These are phyloP conservation scores for Zonitis immaculata DNA, from an alignment of 2,888 invertebrate genomes.

Conservation along the genomic window DNA sequence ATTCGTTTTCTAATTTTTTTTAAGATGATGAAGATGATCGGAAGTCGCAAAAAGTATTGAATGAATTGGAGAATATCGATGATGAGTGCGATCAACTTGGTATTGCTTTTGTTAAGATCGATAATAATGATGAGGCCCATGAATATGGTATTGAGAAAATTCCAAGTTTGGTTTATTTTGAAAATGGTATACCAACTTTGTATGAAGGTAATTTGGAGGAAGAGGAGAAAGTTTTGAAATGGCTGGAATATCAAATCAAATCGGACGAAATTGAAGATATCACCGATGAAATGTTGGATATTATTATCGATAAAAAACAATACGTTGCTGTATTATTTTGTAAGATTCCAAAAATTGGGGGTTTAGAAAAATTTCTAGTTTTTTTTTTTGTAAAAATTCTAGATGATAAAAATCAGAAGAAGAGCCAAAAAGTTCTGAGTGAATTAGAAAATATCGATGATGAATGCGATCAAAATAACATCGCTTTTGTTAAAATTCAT, in stretches of 20 bases:
- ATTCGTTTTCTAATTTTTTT: conserved; percentile 16
- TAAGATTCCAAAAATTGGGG: too few species aligned
- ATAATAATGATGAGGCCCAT: conserved; percentile 82
- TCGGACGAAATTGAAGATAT: conserved; percentile 91
- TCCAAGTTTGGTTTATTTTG: conserved; percentile 78
- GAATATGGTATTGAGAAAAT: conserved; percentile 89
- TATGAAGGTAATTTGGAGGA: conserved; percentile 84
- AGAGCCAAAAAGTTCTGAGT: conserved; percentile 76
- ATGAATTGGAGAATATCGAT: conserved; percentile 89
- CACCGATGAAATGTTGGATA: conserved; percentile 89
- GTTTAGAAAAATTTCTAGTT: too few species aligned
- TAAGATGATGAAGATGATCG: conserved; percentile 85
- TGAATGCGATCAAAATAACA: conserved; percentile 87
- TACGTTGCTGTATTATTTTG: conserved; percentile 89
- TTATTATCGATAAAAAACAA: conserved; percentile 81
- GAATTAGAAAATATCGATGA: conserved; percentile 92
- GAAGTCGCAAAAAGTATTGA: conserved; percentile 77
- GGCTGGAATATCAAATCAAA: conserved; percentile 80
- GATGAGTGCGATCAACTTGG: conserved; percentile 87
- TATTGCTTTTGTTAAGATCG: conserved; percentile 88
- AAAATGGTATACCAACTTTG: conserved; percentile 67
- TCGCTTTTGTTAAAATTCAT: conserved; percentile 88
- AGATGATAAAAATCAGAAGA: conserved; percentile 90
- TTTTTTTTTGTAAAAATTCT: too few species aligned
- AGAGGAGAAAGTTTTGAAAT: conserved; percentile 80